Evolutionary conservation across 2,888 invertebrate species (phyloP).

Genomic region (Auanema sp.): DNA sequence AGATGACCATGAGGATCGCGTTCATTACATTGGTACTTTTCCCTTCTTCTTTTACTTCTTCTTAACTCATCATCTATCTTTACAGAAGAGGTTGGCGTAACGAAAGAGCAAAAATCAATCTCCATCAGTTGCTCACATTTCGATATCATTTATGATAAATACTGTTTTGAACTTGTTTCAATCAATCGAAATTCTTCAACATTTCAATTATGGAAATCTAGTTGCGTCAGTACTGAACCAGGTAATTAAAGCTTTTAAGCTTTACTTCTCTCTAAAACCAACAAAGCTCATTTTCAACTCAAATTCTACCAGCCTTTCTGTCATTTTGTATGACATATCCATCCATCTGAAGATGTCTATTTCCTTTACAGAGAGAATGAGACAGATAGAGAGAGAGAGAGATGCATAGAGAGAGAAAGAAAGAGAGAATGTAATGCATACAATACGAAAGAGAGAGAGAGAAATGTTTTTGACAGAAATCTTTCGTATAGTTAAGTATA

Average conservation of each 20-base stretch:
- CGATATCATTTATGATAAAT: slow-evolving; percentile 57
- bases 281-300: too few species aligned
- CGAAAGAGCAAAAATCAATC: slow-evolving; percentile 25
- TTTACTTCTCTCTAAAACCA: not conserved
- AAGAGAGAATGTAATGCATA: too few species aligned
- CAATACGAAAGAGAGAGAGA: too few species aligned
- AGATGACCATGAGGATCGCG: slow-evolving; percentile 37
- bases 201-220: slow-evolving; percentile 52
- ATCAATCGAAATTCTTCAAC: slow-evolving; percentile 37
- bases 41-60: slow-evolving; percentile 9
- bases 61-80: not conserved
- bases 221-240: slow-evolving; percentile 58
- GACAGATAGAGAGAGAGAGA: too few species aligned
- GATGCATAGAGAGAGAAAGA: too few species aligned
- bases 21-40: slow-evolving; percentile 37
- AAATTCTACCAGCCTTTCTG: too few species aligned
- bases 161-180: slow-evolving; percentile 58
- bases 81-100: slow-evolving; percentile 41
- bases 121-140: slow-evolving; percentile 49
- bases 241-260: slow-evolving; percentile 29
- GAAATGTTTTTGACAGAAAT: too few species aligned
- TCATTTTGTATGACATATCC: too few species aligned
- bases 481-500: too few species aligned
- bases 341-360: too few species aligned
- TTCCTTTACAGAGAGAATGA: too few species aligned